A percentile compares a stretch with the other conserved stretches of the same genome.
phyloP scores from a whole-genome alignment of 1,140 invertebrate genomes.

The Drosophila virilis region DNA sequence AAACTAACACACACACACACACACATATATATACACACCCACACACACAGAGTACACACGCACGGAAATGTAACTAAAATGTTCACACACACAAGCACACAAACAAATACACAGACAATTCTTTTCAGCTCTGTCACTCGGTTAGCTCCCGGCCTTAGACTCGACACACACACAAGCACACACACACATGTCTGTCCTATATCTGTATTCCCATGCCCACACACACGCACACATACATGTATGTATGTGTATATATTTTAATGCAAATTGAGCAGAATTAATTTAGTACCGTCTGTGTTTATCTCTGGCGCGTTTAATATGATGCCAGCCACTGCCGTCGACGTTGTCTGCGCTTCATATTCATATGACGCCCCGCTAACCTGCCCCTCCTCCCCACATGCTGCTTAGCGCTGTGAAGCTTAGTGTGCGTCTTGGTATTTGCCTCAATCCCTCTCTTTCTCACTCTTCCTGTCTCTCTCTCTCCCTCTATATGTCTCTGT shows the following conservation, averaged over 20 bases:
- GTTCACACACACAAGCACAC: slow-evolving; percentile 19
- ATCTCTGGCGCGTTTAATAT: slow-evolving; percentile 76
- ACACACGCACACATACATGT: slow-evolving; percentile 15
- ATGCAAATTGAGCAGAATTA: slow-evolving; percentile 84
- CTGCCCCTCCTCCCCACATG: not conserved
- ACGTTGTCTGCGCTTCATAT: slow-evolving; percentile 10
- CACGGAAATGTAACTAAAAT: slow-evolving; percentile 71
- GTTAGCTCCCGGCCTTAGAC: not conserved
- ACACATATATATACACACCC: slow-evolving; percentile 13
- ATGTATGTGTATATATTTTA: slow-evolving; percentile 74
- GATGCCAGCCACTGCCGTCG: slow-evolving; percentile 58
- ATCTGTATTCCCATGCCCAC: not conserved
- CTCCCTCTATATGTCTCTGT: slow-evolving; percentile 7
- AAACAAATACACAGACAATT: slow-evolving; percentile 26
- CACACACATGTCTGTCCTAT: slow-evolving; percentile 11
- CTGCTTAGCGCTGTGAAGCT: not conserved
- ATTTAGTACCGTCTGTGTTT: slow-evolving; percentile 80
- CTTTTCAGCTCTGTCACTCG: slow-evolving; percentile 16
- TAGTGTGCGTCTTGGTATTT: slow-evolving; percentile 42
- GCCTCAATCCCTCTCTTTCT: not conserved
- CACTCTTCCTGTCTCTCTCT: not conserved
- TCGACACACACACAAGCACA: slow-evolving; percentile 6
- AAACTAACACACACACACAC: slow-evolving; percentile 47
- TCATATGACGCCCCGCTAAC: slow-evolving; percentile 13
- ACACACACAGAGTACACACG: slow-evolving; percentile 19